Conservation (phyloP, 2,888 invertebrate species). For the Scrobipalpa atriplicella region DNA sequence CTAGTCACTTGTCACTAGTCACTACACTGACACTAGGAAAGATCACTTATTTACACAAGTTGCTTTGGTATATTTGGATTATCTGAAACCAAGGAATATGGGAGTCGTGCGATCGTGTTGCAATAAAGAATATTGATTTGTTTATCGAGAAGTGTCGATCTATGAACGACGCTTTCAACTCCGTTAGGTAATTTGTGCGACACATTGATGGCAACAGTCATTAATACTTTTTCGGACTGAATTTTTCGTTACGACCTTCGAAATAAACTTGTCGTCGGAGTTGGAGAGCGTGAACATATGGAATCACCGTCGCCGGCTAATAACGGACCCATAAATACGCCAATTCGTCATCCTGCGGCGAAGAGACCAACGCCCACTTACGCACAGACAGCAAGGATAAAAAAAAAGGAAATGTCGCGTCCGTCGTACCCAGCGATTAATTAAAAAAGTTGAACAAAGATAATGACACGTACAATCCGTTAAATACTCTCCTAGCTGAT, state of each 20-base stretch:
- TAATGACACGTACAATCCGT: not conserved
- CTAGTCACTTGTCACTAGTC: constrained; percentile 37
- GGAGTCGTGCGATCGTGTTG: constrained; percentile 1
- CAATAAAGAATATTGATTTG: too few species aligned
- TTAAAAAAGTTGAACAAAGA: constrained; percentile 3
- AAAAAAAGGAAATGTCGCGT: not conserved
- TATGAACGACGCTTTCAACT: not conserved
- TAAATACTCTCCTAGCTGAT: not conserved
- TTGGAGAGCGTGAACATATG: constrained; percentile 23
- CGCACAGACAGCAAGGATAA: not conserved
- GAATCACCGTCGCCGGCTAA: constrained; percentile 27
- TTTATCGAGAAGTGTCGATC: too few species aligned
- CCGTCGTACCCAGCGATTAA: not conserved
- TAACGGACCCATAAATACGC: constrained; percentile 31
- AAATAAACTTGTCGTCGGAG: constrained; percentile 28
- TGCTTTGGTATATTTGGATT: constrained; percentile 30
- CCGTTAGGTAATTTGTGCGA: not conserved
- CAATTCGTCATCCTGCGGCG: constrained; percentile 33
- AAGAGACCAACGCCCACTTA: not conserved
- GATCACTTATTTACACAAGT: constrained; percentile 26
- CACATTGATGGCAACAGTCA: constrained; percentile 18
- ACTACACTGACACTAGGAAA: constrained; percentile 29
- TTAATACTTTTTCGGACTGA: constrained; percentile 26
- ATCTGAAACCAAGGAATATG: constrained; percentile 12
- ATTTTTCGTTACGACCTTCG: constrained; percentile 18